These are phyloP conservation scores for Cryptus armator DNA, from an alignment of 2,888 invertebrate species.

Conservation along the genomic window DNA sequence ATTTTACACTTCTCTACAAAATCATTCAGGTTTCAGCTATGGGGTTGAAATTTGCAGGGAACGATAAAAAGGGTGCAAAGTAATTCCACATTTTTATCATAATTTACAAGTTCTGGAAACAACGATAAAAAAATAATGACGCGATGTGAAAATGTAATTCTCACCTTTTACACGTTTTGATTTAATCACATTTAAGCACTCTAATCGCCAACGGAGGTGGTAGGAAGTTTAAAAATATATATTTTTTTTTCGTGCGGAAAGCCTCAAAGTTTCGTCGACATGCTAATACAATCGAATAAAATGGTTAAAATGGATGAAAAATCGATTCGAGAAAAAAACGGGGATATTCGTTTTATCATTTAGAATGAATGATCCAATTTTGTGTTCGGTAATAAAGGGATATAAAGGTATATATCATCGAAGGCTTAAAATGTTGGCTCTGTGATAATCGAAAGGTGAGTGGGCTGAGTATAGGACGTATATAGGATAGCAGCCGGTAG, in stretches of 20 bases:
- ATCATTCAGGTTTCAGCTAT: too few species aligned
- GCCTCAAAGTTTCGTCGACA: background rate
- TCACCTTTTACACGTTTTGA: too few species aligned
- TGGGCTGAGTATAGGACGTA: conserved; percentile 20
- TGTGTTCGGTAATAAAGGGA: background rate
- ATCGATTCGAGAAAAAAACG: background rate
- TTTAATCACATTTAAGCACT: too few species aligned
- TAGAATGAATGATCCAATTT: background rate
- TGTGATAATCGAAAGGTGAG: background rate
- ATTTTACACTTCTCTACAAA: too few species aligned
- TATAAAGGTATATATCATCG: background rate
- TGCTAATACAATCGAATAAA: background rate
- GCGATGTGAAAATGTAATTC: too few species aligned
- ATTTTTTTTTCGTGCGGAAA: background rate
- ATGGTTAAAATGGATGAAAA: background rate
- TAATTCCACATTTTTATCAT: too few species aligned
- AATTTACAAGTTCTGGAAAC: too few species aligned
- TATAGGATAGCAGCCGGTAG: background rate
- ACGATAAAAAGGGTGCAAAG: too few species aligned
- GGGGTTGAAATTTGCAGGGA: too few species aligned
- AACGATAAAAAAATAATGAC: too few species aligned
- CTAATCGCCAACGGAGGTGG: too few species aligned
- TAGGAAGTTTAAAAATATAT: background rate
- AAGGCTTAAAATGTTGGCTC: background rate
- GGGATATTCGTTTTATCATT: background rate